Percentiles rank a stretch among this genome's conserved stretches.
Evolutionary conservation across 2,888 invertebrate genomes (phyloP).

Genomic region (Crossocerus cetratus): DNA sequence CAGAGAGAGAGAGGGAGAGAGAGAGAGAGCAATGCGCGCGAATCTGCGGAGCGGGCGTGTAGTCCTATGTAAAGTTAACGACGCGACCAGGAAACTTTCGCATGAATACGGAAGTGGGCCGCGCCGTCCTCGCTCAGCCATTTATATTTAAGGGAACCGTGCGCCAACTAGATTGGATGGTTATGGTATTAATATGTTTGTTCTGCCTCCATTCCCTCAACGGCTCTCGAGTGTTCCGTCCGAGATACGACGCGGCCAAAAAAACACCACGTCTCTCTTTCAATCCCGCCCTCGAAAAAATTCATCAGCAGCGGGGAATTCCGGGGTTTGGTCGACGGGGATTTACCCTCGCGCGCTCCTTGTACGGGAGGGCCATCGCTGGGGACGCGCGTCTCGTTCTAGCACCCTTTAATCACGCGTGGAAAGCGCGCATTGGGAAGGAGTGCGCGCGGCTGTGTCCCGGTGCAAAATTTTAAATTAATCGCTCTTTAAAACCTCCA

Average conservation of each 20-base stretch:
- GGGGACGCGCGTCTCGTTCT: too few species aligned
- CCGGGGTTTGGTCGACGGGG: not conserved
- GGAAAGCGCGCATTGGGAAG: too few species aligned
- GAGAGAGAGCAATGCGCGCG: conserved; percentile 27
- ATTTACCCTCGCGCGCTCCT: not conserved
- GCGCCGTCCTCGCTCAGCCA: conserved; percentile 65
- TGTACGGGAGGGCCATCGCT: not conserved
- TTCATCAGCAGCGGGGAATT: not conserved
- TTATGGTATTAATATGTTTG: conserved; percentile 69
- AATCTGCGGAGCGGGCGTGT: conserved; percentile 60
- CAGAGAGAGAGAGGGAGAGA: not conserved
- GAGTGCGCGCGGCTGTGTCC: too few species aligned
- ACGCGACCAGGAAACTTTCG: conserved; percentile 73
- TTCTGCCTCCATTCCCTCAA: conserved; percentile 31
- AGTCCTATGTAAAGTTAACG: conserved; percentile 72
- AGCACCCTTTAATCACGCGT: too few species aligned
- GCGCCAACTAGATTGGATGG: conserved; percentile 69
- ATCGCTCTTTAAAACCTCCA: not conserved
- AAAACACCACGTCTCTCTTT: not conserved
- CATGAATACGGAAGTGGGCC: conserved; percentile 73
- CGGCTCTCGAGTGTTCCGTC: conserved; percentile 28
- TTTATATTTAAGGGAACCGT: conserved; percentile 73
- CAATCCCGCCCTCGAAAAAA: not conserved
- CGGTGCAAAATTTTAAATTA: not conserved
- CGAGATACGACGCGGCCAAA: too few species aligned